Conservation (phyloP, 1,140 invertebrate species). For the Phthorimaea operculella region DNA sequence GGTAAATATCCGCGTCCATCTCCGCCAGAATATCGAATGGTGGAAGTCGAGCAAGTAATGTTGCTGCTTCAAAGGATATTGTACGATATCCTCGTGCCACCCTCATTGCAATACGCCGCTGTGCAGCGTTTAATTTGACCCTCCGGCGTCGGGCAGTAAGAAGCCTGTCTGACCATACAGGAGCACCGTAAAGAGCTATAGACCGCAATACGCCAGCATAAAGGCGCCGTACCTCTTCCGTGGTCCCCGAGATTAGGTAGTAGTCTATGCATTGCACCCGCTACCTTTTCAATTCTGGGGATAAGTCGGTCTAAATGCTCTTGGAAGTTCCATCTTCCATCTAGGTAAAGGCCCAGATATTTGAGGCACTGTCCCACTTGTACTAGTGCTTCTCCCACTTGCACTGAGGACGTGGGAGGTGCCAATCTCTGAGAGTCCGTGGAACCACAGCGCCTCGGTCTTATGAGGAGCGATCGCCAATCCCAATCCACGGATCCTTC, state of each 20-base stretch:
- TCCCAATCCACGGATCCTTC: neutral
- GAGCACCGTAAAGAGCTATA: neutral
- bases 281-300: neutral
- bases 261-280: conserved; percentile 11
- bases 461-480: neutral
- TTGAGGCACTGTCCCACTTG: neutral
- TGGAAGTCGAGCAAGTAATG: neutral
- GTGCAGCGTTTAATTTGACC: neutral
- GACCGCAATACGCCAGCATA: neutral
- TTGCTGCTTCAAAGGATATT: neutral
- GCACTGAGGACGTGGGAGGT: neutral
- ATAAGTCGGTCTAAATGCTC: neutral
- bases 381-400: neutral
- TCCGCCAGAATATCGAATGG: neutral
- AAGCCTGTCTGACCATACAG: neutral
- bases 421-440: neutral
- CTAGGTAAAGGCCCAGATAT: neutral
- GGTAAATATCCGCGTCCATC: neutral
- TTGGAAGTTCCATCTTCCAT: neutral
- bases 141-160: neutral
- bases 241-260: conserved; percentile 11
- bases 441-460: neutral
- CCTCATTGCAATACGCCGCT: neutral
- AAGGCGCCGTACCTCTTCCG: conserved; percentile 1
- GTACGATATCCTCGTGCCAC: neutral